These are phyloP conservation scores for Caranx melampygus DNA, from an alignment of 2,113 vertebrate genomes.

Conservation along the genomic window DNA sequence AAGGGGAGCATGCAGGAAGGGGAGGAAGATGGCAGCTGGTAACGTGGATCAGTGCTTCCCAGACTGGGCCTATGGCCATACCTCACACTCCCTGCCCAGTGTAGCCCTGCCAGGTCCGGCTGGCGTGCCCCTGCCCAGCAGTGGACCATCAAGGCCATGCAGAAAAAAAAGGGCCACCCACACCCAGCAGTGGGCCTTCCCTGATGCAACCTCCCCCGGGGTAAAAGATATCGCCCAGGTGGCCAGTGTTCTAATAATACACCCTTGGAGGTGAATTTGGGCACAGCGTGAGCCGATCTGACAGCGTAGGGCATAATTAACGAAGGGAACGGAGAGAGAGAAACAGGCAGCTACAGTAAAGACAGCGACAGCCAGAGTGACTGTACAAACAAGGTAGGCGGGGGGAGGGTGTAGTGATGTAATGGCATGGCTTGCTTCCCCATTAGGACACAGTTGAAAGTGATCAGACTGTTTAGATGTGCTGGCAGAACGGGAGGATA, in stretches of 20 bases:
- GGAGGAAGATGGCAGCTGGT: slow-evolving; percentile 82
- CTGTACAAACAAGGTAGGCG: slow-evolving; percentile 29
- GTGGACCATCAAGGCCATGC: slow-evolving; percentile 54
- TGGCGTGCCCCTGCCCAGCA: slow-evolving; percentile 63
- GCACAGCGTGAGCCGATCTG: slow-evolving; percentile 43
- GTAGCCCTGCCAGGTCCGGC: slow-evolving; percentile 50
- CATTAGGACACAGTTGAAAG: slow-evolving; percentile 73
- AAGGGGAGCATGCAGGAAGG: slow-evolving; percentile 77
- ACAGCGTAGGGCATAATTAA: slow-evolving; percentile 64
- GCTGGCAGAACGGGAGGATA: slow-evolving; percentile 70
- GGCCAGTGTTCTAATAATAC: slow-evolving; percentile 63
- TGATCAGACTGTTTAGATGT: slow-evolving; percentile 74
- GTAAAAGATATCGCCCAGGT: slow-evolving; percentile 39
- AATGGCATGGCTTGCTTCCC: slow-evolving; percentile 66
- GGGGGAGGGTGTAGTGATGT: slow-evolving; percentile 64
- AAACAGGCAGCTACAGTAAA: slow-evolving; percentile 26
- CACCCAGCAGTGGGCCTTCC: slow-evolving; percentile 50
- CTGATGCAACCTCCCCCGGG: slow-evolving; percentile 31
- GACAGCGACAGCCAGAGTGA: slow-evolving; percentile 39
- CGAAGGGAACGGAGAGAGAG: slow-evolving; percentile 33
- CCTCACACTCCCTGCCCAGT: slow-evolving; percentile 49
- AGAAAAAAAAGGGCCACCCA: slow-evolving; percentile 55
- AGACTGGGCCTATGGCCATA: slow-evolving; percentile 76
- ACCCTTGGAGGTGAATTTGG: slow-evolving; percentile 57
- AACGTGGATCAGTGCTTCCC: slow-evolving; percentile 76